These are phyloP conservation scores for Actenoides hombroni DNA, from an alignment of 2,113 vertebrate species.

Conservation along the genomic window DNA sequence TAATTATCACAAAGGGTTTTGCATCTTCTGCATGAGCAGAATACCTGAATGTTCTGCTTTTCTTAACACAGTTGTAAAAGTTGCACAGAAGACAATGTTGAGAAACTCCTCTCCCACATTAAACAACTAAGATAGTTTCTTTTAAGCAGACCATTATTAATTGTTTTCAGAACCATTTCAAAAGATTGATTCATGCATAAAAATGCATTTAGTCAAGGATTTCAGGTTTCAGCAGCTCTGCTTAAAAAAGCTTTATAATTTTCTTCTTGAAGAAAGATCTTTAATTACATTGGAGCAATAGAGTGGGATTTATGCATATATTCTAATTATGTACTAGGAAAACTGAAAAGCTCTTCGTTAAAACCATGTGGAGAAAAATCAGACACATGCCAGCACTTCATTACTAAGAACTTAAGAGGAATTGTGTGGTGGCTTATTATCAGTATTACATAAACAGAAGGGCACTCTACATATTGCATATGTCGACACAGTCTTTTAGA, in stretches of 20 bases:
- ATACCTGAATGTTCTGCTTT: neutral
- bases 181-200: slow-evolving; percentile 60
- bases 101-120: slow-evolving; percentile 14
- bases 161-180: slow-evolving; percentile 50
- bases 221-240: slow-evolving; percentile 41
- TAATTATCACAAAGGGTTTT: neutral
- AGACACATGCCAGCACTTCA: slow-evolving; percentile 59
- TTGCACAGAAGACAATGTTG: neutral
- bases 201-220: slow-evolving; percentile 46
- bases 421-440: slow-evolving; percentile 56
- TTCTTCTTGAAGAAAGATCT: slow-evolving; percentile 59
- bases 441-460: slow-evolving; percentile 44
- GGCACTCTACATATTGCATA: slow-evolving; percentile 11
- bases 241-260: slow-evolving; percentile 51
- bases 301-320: slow-evolving; percentile 54
- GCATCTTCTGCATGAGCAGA: neutral
- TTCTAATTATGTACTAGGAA: slow-evolving; percentile 66
- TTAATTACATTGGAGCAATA: slow-evolving; percentile 68
- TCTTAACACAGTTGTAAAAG: neutral
- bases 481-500: neutral
- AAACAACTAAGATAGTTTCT: neutral
- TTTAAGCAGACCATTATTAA: slow-evolving; percentile 51
- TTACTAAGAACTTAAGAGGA: slow-evolving; percentile 56
- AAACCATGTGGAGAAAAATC: slow-evolving; percentile 57
- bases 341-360: slow-evolving; percentile 65